Conservation (phyloP, 2,888 invertebrate genomes). For the Conus canariensis region DNA sequence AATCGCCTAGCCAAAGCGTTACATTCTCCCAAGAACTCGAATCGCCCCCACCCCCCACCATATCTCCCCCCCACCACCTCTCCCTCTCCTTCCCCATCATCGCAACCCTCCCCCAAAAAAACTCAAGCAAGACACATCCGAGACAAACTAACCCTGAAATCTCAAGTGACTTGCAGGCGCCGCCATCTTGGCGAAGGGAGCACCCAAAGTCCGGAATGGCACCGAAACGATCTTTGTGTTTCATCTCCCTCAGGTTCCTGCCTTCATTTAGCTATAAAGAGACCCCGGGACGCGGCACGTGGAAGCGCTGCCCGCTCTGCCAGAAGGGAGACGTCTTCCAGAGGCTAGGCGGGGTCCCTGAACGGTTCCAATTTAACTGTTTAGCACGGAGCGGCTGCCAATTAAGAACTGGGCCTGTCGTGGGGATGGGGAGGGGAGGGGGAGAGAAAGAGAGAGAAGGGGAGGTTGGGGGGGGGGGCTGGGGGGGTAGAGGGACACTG, state of each 20-base stretch:
- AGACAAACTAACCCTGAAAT: slow-evolving; percentile 36
- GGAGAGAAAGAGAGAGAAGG: background rate
- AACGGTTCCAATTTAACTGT: slow-evolving; percentile 41
- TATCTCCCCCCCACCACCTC: too few relatives aligned
- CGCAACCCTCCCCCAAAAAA: too few relatives aligned
- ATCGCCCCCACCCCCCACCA: too few relatives aligned
- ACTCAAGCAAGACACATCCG: background rate
- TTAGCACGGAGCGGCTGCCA: slow-evolving; percentile 41
- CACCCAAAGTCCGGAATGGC: slow-evolving; percentile 31
- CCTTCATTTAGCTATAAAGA: slow-evolving; percentile 27
- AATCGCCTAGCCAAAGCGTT: too few relatives aligned
- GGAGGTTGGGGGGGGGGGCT: background rate
- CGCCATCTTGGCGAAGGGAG: slow-evolving; percentile 27
- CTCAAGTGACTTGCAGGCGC: slow-evolving; percentile 31
- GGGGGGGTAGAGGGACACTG: background rate
- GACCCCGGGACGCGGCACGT: background rate
- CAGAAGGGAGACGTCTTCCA: background rate
- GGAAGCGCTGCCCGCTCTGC: background rate
- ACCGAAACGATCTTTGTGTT: slow-evolving; percentile 34
- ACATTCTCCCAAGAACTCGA: too few relatives aligned
- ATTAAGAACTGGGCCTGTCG: slow-evolving; percentile 24
- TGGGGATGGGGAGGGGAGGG: background rate
- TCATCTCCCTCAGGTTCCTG: slow-evolving; percentile 24
- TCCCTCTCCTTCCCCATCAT: too few relatives aligned
- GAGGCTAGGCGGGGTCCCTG: background rate